Percentiles rank a stretch among this genome's conserved stretches.
Conservation (phyloP, 2,113 vertebrate genomes). For the Leuciscus idus region DNA sequence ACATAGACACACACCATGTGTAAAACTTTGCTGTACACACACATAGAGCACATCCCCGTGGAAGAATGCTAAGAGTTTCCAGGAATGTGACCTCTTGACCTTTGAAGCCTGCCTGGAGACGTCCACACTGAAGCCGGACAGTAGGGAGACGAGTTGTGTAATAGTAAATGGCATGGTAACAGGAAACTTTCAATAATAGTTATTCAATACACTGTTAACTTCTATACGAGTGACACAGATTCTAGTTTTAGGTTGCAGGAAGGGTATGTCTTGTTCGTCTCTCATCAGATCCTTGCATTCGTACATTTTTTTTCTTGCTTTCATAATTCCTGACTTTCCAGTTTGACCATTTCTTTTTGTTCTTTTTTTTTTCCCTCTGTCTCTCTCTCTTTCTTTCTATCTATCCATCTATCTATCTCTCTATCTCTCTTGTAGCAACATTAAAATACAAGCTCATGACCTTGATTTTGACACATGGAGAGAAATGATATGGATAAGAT, state of each 20-base stretch:
- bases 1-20: slow-evolving; percentile 54
- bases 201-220: background rate
- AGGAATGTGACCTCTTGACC: slow-evolving; percentile 80
- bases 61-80: slow-evolving; percentile 72
- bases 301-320: slow-evolving; percentile 69
- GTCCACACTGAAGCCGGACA: slow-evolving; percentile 72
- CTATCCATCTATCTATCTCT: background rate
- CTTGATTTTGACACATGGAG: slow-evolving; percentile 20
- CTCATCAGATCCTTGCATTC: slow-evolving; percentile 70
- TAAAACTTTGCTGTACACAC: slow-evolving; percentile 25
- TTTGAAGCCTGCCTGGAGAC: slow-evolving; percentile 75
- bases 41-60: slow-evolving; percentile 59
- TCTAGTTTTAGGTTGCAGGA: slow-evolving; percentile 47
- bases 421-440: background rate
- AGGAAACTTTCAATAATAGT: slow-evolving; percentile 23
- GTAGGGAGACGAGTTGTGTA: slow-evolving; percentile 4
- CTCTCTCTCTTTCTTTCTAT: background rate
- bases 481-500: background rate
- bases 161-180: background rate
- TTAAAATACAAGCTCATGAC: slow-evolving; percentile 23
- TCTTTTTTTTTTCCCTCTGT: slow-evolving; percentile 28
- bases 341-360: slow-evolving; percentile 70
- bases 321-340: slow-evolving; percentile 77
- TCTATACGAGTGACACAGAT: background rate
- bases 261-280: slow-evolving; percentile 59